Evolutionary conservation across 2,113 vertebrate species (phyloP).

Genomic region (Thunnus thynnus): DNA sequence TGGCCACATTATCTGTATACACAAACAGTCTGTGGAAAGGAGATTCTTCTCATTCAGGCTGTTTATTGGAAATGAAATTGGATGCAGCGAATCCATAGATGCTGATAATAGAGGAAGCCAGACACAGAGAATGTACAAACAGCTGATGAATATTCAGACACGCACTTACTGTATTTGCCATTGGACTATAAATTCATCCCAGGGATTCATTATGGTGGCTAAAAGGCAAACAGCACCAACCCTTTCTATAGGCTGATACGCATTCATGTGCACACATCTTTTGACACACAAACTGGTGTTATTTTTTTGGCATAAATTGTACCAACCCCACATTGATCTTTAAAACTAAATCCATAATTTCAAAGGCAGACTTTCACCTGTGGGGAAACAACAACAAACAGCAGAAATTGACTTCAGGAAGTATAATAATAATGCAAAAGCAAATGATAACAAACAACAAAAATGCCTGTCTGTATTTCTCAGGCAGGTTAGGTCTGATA

Average conservation of each 20-base stretch:
- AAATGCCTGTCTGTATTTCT: background rate
- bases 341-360: conserved; percentile 7
- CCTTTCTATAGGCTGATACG: background rate
- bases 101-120: conserved; percentile 37
- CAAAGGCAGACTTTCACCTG: conserved; percentile 3
- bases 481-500: background rate
- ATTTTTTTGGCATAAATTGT: background rate
- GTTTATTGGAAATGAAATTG: conserved; percentile 54
- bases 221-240: conserved; percentile 41
- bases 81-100: conserved; percentile 50
- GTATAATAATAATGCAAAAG: conserved; percentile 4
- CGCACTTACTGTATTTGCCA: conserved; percentile 41
- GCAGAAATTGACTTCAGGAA: conserved; percentile 11
- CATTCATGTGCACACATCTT: conserved; percentile 30
- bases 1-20: background rate
- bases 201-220: conserved; percentile 20
- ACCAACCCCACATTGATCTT: background rate
- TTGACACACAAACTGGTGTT: conserved; percentile 13
- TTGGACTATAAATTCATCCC: conserved; percentile 35
- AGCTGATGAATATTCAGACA: conserved; percentile 60
- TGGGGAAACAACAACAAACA: conserved; percentile 5
- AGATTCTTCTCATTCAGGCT: conserved; percentile 25
- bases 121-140: conserved; percentile 31
- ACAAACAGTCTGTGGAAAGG: conserved; percentile 7
- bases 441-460: conserved; percentile 19